Conservation (phyloP, 1,140 invertebrate genomes). For the Danaus melanippus region DNA sequence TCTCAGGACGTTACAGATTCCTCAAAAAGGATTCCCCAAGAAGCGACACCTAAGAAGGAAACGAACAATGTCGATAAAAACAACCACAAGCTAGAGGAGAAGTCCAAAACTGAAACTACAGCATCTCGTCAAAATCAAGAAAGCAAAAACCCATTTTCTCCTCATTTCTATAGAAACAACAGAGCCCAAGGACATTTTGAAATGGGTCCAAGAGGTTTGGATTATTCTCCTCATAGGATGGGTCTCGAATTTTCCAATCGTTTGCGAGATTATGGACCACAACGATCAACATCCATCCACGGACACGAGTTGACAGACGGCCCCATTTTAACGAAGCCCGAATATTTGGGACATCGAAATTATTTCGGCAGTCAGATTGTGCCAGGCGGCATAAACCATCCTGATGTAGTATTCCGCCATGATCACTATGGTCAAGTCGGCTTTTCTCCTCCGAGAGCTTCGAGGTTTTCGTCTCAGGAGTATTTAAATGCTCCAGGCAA, state of each 20-base stretch:
- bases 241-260: constrained; percentile 57
- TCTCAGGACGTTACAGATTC: constrained; percentile 49
- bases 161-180: constrained; percentile 47
- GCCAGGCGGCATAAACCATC: constrained; percentile 54
- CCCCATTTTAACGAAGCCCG: constrained; percentile 49
- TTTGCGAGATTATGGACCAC: constrained; percentile 52
- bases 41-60: constrained; percentile 44
- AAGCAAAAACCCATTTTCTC: constrained; percentile 58
- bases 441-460: constrained; percentile 58
- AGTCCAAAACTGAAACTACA: constrained; percentile 33
- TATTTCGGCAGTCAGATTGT: constrained; percentile 59
- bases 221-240: constrained; percentile 67
- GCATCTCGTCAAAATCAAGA: constrained; percentile 37
- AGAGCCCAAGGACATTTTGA: constrained; percentile 63
- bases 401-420: constrained; percentile 66
- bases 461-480: constrained; percentile 68
- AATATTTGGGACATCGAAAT: constrained; percentile 49
- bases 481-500: constrained; percentile 62
- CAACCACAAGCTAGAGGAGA: constrained; percentile 33
- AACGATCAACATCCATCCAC: constrained; percentile 65
- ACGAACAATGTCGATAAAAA: constrained; percentile 40
- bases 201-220: constrained; percentile 63
- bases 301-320: constrained; percentile 65
- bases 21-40: constrained; percentile 28
- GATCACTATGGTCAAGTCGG: constrained; percentile 62